Conservation (phyloP, 1,140 invertebrate species). For the Scaptomyza hsui region DNA sequence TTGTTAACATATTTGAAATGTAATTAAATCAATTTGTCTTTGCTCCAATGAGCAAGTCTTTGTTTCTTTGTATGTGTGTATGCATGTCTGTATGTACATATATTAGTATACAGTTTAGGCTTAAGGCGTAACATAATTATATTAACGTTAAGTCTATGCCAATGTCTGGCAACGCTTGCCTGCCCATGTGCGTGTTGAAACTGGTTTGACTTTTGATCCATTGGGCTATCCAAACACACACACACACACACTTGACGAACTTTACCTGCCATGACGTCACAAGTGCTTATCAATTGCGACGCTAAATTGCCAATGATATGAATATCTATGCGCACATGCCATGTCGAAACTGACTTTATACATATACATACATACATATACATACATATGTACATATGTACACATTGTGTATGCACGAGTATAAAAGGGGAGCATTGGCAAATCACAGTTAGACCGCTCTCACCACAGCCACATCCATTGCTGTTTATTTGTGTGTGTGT, state of each 20-base stretch:
- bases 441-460: slow-evolving; percentile 6
- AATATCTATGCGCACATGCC: not conserved
- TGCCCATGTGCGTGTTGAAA: slow-evolving; percentile 35
- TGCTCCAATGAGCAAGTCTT: slow-evolving; percentile 39
- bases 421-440: not conserved
- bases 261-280: slow-evolving; percentile 44
- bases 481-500: slow-evolving; percentile 2
- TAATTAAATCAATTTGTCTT: slow-evolving; percentile 60
- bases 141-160: slow-evolving; percentile 25
- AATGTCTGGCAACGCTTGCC: slow-evolving; percentile 43
- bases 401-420: not conserved
- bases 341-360: no score
- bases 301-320: slow-evolving; percentile 35
- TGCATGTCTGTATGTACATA: slow-evolving; percentile 6
- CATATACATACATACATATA: no score
- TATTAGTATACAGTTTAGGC: slow-evolving; percentile 10
- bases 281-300: slow-evolving; percentile 49
- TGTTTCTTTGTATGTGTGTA: slow-evolving; percentile 3
- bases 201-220: slow-evolving; percentile 27
- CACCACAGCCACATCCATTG: slow-evolving; percentile 2
- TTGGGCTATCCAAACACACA: slow-evolving; percentile 1
- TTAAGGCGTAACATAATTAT: slow-evolving; percentile 34
- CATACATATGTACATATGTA: not conserved
- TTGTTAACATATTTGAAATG: slow-evolving; percentile 57
- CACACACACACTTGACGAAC: not conserved